Evolutionary conservation across 53 echinoderm and acorn worm species (phyloP).

Genomic region (Apostichopus leukothele): DNA sequence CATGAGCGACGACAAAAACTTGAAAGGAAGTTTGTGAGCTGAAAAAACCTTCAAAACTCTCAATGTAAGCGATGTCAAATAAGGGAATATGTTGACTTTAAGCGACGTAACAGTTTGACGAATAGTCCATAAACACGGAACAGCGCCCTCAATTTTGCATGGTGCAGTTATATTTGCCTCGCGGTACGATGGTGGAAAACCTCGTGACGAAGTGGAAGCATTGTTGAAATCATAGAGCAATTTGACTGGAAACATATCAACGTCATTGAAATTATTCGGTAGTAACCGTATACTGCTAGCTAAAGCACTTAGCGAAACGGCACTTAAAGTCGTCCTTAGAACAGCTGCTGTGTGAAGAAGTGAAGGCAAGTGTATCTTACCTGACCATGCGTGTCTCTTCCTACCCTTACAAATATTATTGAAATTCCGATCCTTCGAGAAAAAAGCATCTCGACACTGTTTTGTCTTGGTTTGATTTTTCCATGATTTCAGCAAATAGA

Average conservation of each 20-base stretch:
- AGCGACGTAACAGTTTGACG: slow-evolving; percentile 10
- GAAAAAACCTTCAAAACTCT: slow-evolving; percentile 1
- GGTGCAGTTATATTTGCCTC: slow-evolving; percentile 4
- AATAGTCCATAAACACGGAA: slow-evolving; percentile 16
- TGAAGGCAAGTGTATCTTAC: slow-evolving; percentile 22
- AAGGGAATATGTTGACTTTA: slow-evolving; percentile 3
- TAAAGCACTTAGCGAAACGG: slow-evolving; percentile 7
- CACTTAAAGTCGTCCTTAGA: slow-evolving; percentile 15
- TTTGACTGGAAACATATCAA: slow-evolving; percentile 9
- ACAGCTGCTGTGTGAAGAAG: slow-evolving; percentile 18
- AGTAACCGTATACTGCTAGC: background rate
- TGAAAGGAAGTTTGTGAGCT: background rate
- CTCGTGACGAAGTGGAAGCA: background rate
- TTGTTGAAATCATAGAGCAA: slow-evolving; percentile 31
- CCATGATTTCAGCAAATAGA: background rate
- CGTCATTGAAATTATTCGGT: background rate
- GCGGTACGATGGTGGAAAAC: background rate
- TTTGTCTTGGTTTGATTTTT: background rate
- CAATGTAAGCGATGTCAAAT: background rate
- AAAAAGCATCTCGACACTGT: background rate
- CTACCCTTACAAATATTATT: background rate
- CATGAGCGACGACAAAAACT: background rate
- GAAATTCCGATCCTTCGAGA: background rate
- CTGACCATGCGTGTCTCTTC: slow-evolving; percentile 17
- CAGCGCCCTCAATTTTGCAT: slow-evolving; percentile 31